Evolutionary conservation across 2,888 invertebrate genomes (phyloP).

Genomic region (Antheraea yamamai): DNA sequence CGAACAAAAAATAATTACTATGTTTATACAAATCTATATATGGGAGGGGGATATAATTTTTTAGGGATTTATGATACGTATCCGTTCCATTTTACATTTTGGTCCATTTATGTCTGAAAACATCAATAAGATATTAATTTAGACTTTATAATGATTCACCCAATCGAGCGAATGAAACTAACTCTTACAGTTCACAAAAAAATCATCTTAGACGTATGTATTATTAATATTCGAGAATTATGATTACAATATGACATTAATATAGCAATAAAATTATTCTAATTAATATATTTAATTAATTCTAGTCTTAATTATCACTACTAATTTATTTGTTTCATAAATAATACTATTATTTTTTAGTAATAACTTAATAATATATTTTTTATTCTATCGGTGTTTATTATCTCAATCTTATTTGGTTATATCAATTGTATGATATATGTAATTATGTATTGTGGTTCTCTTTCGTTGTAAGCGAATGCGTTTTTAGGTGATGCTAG

Average conservation of each 20-base stretch:
- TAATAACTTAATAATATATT: neutral
- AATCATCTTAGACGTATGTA: neutral
- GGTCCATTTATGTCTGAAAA: neutral
- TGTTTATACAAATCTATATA: neutral
- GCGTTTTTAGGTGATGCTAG: neutral
- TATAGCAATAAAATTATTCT: neutral
- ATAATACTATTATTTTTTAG: neutral
- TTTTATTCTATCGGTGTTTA: neutral
- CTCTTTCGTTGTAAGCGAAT: neutral
- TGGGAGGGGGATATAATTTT: neutral
- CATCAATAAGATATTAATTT: no score
- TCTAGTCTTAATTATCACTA: constrained; percentile 2
- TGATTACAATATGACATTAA: neutral
- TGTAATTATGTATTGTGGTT: neutral
- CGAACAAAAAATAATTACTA: neutral
- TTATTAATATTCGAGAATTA: neutral
- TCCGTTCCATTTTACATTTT: neutral
- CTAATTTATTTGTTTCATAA: neutral
- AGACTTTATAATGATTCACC: neutral
- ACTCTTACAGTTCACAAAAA: neutral
- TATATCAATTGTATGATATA: neutral
- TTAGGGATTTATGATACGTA: neutral
- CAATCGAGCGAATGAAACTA: neutral
- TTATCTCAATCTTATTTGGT: neutral
- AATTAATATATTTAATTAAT: neutral